These are phyloP conservation scores for Notarius quadriscutis DNA, from an alignment of 2,113 vertebrate genomes.

Conservation along the genomic window DNA sequence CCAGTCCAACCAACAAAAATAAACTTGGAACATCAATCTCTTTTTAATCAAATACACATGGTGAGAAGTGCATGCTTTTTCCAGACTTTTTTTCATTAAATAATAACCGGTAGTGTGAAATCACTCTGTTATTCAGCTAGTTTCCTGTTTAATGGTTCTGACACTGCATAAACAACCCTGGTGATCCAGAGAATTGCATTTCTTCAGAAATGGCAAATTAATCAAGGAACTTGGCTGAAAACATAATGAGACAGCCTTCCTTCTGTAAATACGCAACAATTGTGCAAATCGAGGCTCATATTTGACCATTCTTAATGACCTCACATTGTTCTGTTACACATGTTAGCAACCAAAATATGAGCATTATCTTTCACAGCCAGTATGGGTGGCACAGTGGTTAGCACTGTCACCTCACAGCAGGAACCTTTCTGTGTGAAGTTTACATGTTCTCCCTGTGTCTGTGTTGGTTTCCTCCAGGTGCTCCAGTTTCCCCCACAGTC, in stretches of 20 bases:
- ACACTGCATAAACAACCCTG: conserved; percentile 40
- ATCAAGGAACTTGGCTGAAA: conserved; percentile 1
- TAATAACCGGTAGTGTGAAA: conserved; percentile 34
- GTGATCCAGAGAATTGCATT: conserved; percentile 23
- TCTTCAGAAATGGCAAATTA: conserved; percentile 2
- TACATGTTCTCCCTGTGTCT: no score
- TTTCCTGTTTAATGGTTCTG: conserved; percentile 43
- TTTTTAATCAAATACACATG: background rate
- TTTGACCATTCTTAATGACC: background rate
- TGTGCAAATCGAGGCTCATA: background rate
- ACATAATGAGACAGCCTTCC: background rate
- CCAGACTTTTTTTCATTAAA: conserved; percentile 35
- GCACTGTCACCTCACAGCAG: no score
- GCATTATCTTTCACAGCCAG: background rate
- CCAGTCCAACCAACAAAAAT: background rate
- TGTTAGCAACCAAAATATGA: background rate
- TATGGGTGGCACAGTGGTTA: background rate
- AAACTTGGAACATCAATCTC: background rate
- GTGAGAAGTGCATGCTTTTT: background rate
- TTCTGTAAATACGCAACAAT: background rate
- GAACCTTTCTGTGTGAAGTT: no score
- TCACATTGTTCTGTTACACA: background rate
- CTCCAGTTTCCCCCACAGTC: no score
- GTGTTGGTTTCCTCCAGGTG: no score
- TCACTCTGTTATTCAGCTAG: conserved; percentile 26